phyloP scores from a whole-genome alignment of 2,113 vertebrate species.

The Lepus europaeus region DNA sequence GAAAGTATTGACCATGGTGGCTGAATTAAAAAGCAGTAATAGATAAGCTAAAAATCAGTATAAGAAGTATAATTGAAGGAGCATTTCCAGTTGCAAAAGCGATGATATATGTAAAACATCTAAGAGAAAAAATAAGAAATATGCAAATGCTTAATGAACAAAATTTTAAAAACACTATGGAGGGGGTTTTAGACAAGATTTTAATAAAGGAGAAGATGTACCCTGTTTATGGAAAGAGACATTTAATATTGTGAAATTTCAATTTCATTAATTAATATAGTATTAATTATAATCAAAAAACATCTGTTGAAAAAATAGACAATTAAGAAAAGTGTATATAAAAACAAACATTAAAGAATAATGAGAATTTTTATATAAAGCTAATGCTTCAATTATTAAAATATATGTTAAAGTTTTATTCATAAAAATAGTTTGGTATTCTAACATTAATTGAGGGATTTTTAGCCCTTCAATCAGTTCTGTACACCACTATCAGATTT shows the following conservation, averaged over 20 bases:
- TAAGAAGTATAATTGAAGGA: background rate
- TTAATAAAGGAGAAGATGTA: background rate
- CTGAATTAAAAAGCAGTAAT: background rate
- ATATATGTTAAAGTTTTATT: background rate
- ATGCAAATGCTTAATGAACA: background rate
- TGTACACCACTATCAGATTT: no score
- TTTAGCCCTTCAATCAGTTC: background rate
- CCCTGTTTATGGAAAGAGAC: background rate
- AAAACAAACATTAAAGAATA: background rate
- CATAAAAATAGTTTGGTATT: background rate
- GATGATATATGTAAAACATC: background rate
- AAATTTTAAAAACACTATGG: background rate
- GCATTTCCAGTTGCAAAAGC: background rate
- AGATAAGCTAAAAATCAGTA: background rate
- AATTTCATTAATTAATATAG: background rate
- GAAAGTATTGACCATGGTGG: background rate
- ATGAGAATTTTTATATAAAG: background rate
- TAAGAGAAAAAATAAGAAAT: background rate
- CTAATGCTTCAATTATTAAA: background rate
- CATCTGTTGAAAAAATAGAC: background rate
- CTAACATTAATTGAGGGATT: background rate
- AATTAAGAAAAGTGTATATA: background rate
- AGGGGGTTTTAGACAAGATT: background rate
- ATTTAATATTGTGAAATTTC: background rate
- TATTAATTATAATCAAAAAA: background rate